A percentile compares a stretch with the other conserved stretches of the same genome.
phyloP scores from a whole-genome alignment of 2,113 vertebrate genomes.

The Diphyllodes magnificus region DNA sequence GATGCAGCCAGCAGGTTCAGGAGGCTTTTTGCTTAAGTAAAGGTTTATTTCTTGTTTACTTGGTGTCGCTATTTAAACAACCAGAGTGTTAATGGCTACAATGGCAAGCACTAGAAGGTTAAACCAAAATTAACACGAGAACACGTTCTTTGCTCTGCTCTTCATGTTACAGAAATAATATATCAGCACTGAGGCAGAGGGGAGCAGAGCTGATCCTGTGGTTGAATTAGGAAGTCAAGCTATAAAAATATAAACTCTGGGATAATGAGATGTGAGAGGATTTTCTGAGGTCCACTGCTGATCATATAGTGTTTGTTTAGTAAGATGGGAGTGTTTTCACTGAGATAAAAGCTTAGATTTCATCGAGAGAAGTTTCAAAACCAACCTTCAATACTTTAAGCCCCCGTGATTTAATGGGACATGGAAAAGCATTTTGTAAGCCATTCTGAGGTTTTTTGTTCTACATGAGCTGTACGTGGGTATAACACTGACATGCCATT shows the following conservation, averaged over 20 bases:
- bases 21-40: background rate
- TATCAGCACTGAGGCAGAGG: background rate
- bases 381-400: conserved; percentile 59
- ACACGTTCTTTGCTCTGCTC: background rate
- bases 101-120: background rate
- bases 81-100: background rate
- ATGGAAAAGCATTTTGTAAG: conserved; percentile 42
- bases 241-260: conserved; percentile 69
- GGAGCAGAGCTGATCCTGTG: conserved; percentile 46
- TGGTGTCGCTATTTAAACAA: background rate
- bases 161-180: conserved; percentile 58
- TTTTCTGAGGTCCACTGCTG: conserved; percentile 63
- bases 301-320: conserved; percentile 66
- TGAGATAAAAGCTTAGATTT: conserved; percentile 53
- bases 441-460: conserved; percentile 25
- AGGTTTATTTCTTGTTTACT: background rate
- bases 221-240: conserved; percentile 47
- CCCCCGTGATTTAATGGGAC: conserved; percentile 43
- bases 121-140: background rate
- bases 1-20: background rate
- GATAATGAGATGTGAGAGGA: conserved; percentile 70
- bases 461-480: background rate
- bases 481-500: background rate
- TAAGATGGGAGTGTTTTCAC: conserved; percentile 59
- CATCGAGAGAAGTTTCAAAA: conserved; percentile 40